A percentile compares a stretch with the other conserved stretches of the same genome.
These are phyloP conservation scores for Falco concolor DNA, from an alignment of 2,797 vertebrate species.

Conservation along the genomic window DNA sequence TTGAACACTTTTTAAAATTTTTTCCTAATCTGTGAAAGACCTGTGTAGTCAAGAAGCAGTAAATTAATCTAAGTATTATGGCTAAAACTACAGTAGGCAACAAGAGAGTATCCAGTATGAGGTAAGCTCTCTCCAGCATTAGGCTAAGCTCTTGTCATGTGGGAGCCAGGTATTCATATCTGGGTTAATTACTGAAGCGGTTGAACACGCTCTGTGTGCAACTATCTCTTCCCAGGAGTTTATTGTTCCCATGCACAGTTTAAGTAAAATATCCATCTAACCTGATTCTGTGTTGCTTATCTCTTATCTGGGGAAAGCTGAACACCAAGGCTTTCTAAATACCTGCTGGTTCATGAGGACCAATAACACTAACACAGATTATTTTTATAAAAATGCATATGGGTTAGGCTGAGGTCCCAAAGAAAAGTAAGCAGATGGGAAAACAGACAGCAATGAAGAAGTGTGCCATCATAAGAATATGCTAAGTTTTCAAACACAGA, in stretches of 20 bases:
- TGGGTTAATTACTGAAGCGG: neutral
- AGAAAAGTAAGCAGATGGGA: neutral
- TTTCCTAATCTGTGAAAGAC: neutral
- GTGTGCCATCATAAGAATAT: neutral
- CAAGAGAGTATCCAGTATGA: neutral
- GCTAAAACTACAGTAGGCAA: neutral
- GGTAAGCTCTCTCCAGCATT: neutral
- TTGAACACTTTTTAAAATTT: neutral
- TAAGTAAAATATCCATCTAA: neutral
- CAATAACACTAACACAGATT: neutral
- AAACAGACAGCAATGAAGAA: neutral
- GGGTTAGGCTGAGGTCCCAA: neutral
- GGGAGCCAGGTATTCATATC: neutral
- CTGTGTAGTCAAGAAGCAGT: neutral
- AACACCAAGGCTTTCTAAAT: neutral
- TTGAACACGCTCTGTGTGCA: accelerated
- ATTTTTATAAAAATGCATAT: neutral
- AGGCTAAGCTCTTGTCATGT: neutral
- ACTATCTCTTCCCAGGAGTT: neutral
- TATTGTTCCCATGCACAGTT: neutral
- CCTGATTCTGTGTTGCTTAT: neutral
- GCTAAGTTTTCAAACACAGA: neutral
- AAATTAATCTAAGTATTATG: neutral
- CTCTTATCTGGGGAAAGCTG: neutral
- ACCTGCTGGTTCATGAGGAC: neutral